A percentile compares a stretch with the other conserved stretches of the same genome.
Evolutionary conservation across 2,113 vertebrate species (phyloP).

Genomic region (Plecotus auritus): DNA sequence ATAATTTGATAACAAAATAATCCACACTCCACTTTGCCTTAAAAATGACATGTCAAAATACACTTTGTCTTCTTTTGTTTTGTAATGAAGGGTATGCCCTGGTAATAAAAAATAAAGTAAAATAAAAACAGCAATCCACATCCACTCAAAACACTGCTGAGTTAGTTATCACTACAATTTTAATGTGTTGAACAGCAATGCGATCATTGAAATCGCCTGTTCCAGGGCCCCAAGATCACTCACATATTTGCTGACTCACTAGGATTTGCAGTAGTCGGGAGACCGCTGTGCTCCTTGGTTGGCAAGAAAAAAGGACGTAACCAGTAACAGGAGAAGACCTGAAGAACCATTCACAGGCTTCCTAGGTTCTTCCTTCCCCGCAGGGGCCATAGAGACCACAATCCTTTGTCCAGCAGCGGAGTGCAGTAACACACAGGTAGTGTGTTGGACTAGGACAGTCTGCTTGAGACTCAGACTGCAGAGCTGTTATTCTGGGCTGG

Average conservation of each 20-base stretch:
- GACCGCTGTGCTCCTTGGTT: fast-evolving
- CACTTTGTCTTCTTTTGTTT: background rate
- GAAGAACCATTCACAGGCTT: background rate
- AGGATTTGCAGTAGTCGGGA: background rate
- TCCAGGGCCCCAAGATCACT: background rate
- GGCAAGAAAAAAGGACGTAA: background rate
- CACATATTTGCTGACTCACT: background rate
- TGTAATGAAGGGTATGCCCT: background rate
- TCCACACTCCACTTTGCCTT: background rate
- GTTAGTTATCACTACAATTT: background rate
- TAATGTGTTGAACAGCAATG: background rate
- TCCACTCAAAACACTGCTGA: background rate
- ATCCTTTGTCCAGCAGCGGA: background rate
- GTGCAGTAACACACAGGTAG: background rate
- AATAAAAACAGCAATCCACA: background rate
- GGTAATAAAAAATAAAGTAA: background rate
- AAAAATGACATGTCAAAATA: background rate
- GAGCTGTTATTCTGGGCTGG: background rate
- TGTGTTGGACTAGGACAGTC: background rate
- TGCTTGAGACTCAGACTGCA: background rate
- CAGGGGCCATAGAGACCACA: background rate
- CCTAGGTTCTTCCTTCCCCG: background rate
- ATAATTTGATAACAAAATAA: background rate
- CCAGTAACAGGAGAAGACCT: background rate
- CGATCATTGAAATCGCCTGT: background rate